A percentile compares a stretch with the other conserved stretches of the same genome.
phyloP scores from a whole-genome alignment of 2,113 vertebrate genomes.

The Pavo muticus region DNA sequence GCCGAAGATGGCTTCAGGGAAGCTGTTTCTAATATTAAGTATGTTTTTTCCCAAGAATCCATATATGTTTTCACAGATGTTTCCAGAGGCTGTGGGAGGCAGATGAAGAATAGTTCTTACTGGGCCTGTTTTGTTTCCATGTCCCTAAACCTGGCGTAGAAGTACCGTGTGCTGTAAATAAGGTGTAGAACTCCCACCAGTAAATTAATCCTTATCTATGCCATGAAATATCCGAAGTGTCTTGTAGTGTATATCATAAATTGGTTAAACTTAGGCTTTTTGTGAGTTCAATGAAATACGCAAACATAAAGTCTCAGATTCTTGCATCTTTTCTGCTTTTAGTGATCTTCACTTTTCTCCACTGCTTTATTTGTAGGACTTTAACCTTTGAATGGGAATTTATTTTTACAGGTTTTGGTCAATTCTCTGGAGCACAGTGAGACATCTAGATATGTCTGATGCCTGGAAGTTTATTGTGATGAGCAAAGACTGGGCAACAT shows the following conservation, averaged over 20 bases:
- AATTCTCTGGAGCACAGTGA: not conserved
- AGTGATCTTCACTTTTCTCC: not conserved
- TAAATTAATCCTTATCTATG: not conserved
- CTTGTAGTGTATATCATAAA: not conserved
- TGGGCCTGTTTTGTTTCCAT: not conserved
- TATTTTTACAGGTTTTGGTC: not conserved
- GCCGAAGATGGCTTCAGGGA: not conserved
- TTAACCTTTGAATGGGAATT: not conserved
- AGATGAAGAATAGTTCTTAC: not conserved
- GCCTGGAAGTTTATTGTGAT: not conserved
- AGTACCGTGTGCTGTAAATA: not conserved
- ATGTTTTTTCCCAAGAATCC: not conserved
- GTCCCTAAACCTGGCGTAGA: not conserved
- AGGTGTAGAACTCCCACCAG: not conserved
- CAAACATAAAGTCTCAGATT: not conserved
- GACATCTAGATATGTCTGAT: not conserved
- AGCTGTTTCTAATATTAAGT: not conserved
- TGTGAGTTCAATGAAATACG: not conserved
- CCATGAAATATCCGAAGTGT: not conserved
- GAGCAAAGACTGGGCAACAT: not conserved
- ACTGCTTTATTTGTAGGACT: not conserved
- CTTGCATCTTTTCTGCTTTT: not conserved
- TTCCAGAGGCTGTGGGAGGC: not conserved
- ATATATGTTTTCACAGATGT: not conserved
- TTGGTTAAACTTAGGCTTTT: not conserved